These are phyloP conservation scores for Lysandra coridon DNA, from an alignment of 2,888 invertebrate species.

Conservation along the genomic window DNA sequence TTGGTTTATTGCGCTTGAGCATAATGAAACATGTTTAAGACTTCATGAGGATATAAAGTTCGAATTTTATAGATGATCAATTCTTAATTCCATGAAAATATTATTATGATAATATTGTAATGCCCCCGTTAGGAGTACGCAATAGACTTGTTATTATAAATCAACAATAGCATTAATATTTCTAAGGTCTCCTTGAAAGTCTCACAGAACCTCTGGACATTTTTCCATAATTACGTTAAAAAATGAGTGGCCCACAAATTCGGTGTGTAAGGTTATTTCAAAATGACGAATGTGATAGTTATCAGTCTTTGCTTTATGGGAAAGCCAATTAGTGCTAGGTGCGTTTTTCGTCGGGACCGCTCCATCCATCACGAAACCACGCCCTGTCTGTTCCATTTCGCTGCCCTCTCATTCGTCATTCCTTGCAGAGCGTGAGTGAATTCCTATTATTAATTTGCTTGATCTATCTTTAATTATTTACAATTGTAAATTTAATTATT, in stretches of 20 bases:
- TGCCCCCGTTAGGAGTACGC: not conserved
- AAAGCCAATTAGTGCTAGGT: slow-evolving; percentile 68
- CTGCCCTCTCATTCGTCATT: slow-evolving; percentile 42
- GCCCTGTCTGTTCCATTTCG: slow-evolving; percentile 51
- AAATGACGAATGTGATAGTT: slow-evolving; percentile 49
- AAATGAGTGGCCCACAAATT: not conserved
- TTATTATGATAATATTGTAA: not conserved
- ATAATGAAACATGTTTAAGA: slow-evolving; percentile 11
- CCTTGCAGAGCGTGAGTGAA: slow-evolving; percentile 35
- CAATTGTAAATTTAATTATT: slow-evolving; percentile 23
- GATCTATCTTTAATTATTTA: slow-evolving; percentile 30
- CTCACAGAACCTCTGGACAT: not conserved
- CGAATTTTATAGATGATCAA: not conserved
- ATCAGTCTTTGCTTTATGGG: slow-evolving; percentile 58
- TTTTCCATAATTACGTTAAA: not conserved
- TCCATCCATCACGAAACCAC: slow-evolving; percentile 70
- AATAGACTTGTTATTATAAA: not conserved
- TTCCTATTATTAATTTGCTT: slow-evolving; percentile 40
- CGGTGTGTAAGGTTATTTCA: slow-evolving; percentile 30
- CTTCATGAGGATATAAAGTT: not conserved
- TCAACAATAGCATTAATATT: not conserved
- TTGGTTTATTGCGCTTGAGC: not conserved
- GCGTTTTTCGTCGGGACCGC: slow-evolving; percentile 65
- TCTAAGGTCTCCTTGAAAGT: not conserved
- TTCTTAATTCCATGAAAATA: not conserved